A percentile compares a stretch with the other conserved stretches of the same genome.
phyloP scores from a whole-genome alignment of 2,888 invertebrate species.

The Sympetrum striolatum region DNA sequence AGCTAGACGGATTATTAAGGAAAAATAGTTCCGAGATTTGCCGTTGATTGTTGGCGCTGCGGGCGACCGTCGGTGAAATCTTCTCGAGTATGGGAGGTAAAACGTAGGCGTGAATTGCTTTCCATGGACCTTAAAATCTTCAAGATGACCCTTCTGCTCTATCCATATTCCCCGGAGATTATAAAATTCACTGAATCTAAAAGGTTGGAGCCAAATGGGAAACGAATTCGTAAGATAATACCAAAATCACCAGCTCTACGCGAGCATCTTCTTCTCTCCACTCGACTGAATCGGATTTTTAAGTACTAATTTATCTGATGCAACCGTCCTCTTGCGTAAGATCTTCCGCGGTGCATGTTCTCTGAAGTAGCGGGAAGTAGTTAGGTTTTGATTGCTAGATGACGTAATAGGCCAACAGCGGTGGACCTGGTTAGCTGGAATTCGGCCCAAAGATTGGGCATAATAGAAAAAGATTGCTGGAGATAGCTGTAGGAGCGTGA shows the following conservation, averaged over 20 bases:
- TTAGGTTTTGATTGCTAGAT: no score
- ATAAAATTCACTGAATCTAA: neutral
- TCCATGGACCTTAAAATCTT: neutral
- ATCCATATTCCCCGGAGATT: neutral
- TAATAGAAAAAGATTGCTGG: neutral
- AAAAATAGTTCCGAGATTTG: neutral
- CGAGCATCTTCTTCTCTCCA: neutral
- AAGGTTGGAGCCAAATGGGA: neutral
- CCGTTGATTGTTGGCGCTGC: neutral
- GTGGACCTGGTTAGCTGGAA: neutral
- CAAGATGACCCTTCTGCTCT: neutral
- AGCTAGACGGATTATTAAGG: neutral
- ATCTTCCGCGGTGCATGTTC: neutral
- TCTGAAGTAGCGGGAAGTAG: neutral
- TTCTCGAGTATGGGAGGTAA: neutral
- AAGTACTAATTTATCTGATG: no score
- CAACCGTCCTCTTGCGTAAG: neutral
- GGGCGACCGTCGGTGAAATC: neutral
- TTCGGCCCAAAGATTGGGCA: neutral
- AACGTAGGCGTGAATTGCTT: neutral
- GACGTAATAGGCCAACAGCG: no score
- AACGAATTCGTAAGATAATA: neutral
- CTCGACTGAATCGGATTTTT: neutral
- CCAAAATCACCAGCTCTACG: neutral
- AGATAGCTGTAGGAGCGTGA: neutral